Percentiles rank a stretch among this genome's conserved stretches.
Conservation (phyloP, 2,888 invertebrate genomes). For the Drosophila picticornis region DNA sequence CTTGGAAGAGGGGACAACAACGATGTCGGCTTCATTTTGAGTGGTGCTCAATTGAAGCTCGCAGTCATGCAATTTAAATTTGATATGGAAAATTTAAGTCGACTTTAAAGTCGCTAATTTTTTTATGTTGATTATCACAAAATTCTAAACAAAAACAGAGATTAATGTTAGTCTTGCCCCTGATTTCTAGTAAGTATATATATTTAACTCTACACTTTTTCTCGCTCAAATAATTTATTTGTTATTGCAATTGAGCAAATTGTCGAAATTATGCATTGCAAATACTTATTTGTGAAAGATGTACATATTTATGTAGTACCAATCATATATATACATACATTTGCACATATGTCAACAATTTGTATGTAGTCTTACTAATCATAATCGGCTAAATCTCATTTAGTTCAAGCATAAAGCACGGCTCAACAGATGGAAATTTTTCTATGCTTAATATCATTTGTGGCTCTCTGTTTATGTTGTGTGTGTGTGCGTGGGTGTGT, state of each 20-base stretch:
- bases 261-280: slow-evolving; percentile 17
- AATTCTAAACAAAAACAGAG: slow-evolving; percentile 23
- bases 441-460: slow-evolving; percentile 27
- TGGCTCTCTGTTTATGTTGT: slow-evolving; percentile 6
- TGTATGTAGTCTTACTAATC: slow-evolving; percentile 22
- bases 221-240: slow-evolving; percentile 22
- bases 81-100: slow-evolving; percentile 43
- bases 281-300: neutral
- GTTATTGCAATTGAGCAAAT: slow-evolving; percentile 39
- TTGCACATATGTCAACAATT: neutral
- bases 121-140: slow-evolving; percentile 3
- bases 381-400: slow-evolving; percentile 56
- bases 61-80: slow-evolving; percentile 53
- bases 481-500: neutral
- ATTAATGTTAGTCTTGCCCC: slow-evolving; percentile 32
- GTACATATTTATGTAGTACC: neutral
- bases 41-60: slow-evolving; percentile 74
- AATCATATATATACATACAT: slow-evolving; percentile 33
- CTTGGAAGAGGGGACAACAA: slow-evolving; percentile 27
- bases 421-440: slow-evolving; percentile 34
- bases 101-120: slow-evolving; percentile 28
- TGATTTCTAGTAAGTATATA: slow-evolving; percentile 7
- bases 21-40: slow-evolving; percentile 42
- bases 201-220: neutral
- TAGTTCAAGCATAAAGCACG: slow-evolving; percentile 20